Evolutionary conservation across 92 coral and sea anemone genomes (phyloP), one percentile per base, ranked within the genome.

Genomic region (Palythoa heliodiscus): DNA sequence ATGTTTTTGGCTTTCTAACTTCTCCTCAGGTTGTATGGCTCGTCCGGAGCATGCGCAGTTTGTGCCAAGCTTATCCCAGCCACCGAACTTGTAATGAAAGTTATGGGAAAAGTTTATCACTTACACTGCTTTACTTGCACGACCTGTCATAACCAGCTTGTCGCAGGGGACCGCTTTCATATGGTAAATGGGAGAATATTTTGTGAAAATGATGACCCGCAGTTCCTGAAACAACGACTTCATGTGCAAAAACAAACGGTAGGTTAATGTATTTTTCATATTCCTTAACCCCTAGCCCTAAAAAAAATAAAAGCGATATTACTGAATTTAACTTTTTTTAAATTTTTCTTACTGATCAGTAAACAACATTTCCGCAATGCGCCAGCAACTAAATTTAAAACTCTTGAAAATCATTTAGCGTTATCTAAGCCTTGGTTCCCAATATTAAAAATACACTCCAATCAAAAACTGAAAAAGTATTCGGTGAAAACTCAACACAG

Each of bases 31-130:
- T 86, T 96, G 60, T 96, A 96, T 87, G 99, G 99, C 61, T 95
- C 95, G 10, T 92, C 96, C 7, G 99, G 99, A 63, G 99, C 99
- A 94, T 96, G 99, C 95, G 99, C 99, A 2, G 99, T 91, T 4
- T 96, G 99, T 63, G 94, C 98, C 50, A 95, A 96, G 72, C 91
- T 88, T 25, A 96, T 96, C 78, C 99, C 99, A 79, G 96, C 99
- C 72, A 95, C 98, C 6, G 99, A 96, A 91, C 92, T 96, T 52
- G 99, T 96, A 37, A 96, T 96, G 99, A 96, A 96, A 77, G 98
- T 96, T 50, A 87, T 93, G 88, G 99, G 98, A 55, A 96, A 96
- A 90, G 99, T 95, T 55, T 96, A 96, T 29, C 99, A 96, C 84
- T 70, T 96, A 48, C 94, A 95, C 19, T 96, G 99, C 37, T 96